Percentiles rank a stretch among this genome's conserved stretches.
Evolutionary conservation across 2,888 invertebrate species (phyloP).

Genomic region (Noctua fimbriata): DNA sequence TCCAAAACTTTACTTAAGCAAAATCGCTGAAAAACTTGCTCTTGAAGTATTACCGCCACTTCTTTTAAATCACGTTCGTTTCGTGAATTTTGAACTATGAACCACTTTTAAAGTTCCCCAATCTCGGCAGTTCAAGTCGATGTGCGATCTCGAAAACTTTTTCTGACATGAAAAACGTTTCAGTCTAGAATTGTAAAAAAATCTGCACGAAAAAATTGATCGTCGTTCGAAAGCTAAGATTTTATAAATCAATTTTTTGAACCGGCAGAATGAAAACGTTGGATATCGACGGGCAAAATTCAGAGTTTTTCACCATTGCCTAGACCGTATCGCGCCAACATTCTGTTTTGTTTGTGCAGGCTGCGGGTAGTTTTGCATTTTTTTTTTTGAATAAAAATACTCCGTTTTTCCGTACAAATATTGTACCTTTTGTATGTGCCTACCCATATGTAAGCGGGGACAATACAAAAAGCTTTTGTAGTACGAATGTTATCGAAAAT

Average conservation of each 20-base stretch:
- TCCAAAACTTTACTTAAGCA: not conserved
- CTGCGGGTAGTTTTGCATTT: conserved; percentile 53
- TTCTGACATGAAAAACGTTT: conserved; percentile 77
- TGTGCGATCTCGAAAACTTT: conserved; percentile 71
- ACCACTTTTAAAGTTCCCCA: conserved; percentile 60
- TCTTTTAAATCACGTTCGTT: conserved; percentile 32
- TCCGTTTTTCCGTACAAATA: conserved; percentile 47
- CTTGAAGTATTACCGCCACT: conserved; percentile 21
- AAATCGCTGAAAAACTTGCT: conserved; percentile 6
- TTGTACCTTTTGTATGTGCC: conserved; percentile 35
- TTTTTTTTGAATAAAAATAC: conserved; percentile 58
- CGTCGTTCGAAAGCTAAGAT: conserved; percentile 3
- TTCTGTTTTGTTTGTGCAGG: conserved; percentile 55
- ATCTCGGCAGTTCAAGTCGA: conserved; percentile 62
- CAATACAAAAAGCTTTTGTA: conserved; percentile 41
- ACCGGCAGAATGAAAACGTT: conserved; percentile 17
- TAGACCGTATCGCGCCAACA: conserved; percentile 40
- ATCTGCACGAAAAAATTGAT: conserved; percentile 4
- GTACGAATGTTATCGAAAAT: conserved; percentile 30
- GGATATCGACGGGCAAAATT: conserved; percentile 42
- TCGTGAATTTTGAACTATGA: conserved; percentile 51
- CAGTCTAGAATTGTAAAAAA: conserved; percentile 57
- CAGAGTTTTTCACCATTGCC: conserved; percentile 43
- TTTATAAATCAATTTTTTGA: conserved; percentile 21
- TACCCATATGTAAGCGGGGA: conserved; percentile 23